These are phyloP conservation scores for Papilio polytes DNA, from an alignment of 1,140 invertebrate species.

Conservation along the genomic window DNA sequence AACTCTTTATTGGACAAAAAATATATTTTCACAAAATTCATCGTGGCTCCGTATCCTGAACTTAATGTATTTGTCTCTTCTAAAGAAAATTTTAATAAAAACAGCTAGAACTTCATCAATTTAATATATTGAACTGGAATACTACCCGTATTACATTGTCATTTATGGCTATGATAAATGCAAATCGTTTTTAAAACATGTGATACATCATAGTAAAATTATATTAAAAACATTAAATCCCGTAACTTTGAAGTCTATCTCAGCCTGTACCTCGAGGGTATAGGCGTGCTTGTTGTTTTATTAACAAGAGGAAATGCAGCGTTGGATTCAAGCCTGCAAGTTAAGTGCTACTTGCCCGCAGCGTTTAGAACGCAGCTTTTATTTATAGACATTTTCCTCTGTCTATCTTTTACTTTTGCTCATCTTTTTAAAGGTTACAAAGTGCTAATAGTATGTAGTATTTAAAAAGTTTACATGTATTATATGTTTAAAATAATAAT, in stretches of 20 bases:
- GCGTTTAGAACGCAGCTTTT: conserved; percentile 36
- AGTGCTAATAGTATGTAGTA: neutral
- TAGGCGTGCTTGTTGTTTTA: conserved; percentile 1
- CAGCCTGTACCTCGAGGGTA: neutral
- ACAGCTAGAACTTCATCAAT: too few species aligned
- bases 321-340: conserved; percentile 2
- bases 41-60: too few species aligned
- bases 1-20: too few species aligned
- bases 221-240: neutral
- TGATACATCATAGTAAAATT: neutral
- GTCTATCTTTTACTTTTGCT: conserved; percentile 33
- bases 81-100: too few species aligned
- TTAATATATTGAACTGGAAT: too few species aligned
- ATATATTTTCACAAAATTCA: too few species aligned
- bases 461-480: neutral
- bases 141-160: too few species aligned
- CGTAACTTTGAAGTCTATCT: neutral
- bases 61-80: too few species aligned
- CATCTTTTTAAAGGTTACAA: conserved; percentile 14
- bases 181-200: too few species aligned
- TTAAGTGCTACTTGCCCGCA: conserved; percentile 33
- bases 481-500: neutral
- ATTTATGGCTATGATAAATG: too few species aligned
- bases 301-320: conserved; percentile 12
- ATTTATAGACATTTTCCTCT: conserved; percentile 43